These are phyloP conservation scores for Eutolmus rufibarbis DNA, from an alignment of 2,888 invertebrate genomes.

Conservation along the genomic window DNA sequence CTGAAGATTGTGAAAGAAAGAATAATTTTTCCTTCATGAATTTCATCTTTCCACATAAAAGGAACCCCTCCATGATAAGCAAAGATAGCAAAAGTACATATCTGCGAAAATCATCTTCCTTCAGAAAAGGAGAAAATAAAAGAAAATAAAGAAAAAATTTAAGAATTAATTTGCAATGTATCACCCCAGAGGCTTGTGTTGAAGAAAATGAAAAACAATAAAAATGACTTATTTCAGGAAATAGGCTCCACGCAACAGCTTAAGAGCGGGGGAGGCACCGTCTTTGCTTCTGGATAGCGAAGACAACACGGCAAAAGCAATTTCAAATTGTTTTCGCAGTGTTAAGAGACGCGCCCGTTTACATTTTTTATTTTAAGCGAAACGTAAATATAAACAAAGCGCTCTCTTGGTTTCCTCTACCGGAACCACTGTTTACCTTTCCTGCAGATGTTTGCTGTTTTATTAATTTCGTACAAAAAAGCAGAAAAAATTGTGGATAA, in stretches of 20 bases:
- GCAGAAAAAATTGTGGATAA: background rate
- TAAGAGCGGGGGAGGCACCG: background rate
- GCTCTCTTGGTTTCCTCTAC: background rate
- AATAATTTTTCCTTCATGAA: background rate
- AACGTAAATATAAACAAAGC: background rate
- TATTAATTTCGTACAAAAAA: background rate
- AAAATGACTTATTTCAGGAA: conserved; percentile 23
- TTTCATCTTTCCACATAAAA: background rate
- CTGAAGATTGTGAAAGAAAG: background rate
- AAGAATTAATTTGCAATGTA: conserved; percentile 26
- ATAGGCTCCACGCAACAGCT: background rate
- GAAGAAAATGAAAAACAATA: conserved; percentile 13
- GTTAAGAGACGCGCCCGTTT: background rate
- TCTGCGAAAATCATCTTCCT: background rate
- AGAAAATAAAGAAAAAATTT: background rate
- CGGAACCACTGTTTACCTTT: background rate
- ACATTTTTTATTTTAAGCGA: background rate
- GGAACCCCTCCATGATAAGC: background rate
- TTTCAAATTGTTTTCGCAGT: conserved; percentile 23
- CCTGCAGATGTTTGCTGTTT: background rate
- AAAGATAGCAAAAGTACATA: background rate
- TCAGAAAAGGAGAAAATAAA: background rate
- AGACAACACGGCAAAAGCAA: conserved; percentile 18
- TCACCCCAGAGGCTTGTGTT: background rate
- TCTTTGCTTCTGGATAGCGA: background rate